Evolutionary conservation across 1,140 invertebrate genomes (phyloP).

Genomic region (Conopomorpha cramerella): DNA sequence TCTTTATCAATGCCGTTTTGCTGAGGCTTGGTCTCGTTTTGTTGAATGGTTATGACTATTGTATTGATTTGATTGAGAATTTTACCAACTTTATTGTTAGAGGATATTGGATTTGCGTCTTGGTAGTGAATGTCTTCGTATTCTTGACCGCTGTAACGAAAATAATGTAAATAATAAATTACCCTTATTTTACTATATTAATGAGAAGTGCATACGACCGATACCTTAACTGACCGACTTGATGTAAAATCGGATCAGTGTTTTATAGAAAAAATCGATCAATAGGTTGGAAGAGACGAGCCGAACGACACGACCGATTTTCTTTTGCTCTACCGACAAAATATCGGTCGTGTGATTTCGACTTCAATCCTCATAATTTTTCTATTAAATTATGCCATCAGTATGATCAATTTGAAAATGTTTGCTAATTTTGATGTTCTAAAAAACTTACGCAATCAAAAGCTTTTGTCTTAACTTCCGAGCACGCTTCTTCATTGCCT

Average conservation of each 20-base stretch:
- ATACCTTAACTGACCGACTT: too few relatives aligned
- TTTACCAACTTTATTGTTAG: too few relatives aligned
- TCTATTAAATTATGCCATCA: neutral
- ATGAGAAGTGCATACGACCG: too few relatives aligned
- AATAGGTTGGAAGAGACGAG: neutral
- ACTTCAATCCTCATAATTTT: neutral
- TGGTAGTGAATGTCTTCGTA: neutral
- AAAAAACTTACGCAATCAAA: constrained; percentile 21
- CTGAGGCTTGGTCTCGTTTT: constrained; percentile 4
- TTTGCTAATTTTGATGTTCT: constrained; percentile 1
- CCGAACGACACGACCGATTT: too few relatives aligned
- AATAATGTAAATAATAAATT: too few relatives aligned
- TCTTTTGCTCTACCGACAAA: neutral
- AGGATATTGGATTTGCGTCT: too few relatives aligned
- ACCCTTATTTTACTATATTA: too few relatives aligned
- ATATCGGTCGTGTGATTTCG: too few relatives aligned
- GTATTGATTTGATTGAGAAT: neutral
- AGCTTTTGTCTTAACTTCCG: constrained; percentile 40
- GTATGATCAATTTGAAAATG: neutral
- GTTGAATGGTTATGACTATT: constrained; percentile 5
- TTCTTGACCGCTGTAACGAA: too few relatives aligned
- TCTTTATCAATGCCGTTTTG: constrained; percentile 8
- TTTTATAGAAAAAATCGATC: neutral
- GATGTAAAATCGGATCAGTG: too few relatives aligned
- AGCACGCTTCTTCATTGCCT: constrained; percentile 35